Base-by-base conservation (phyloP, 92 coral and sea anemone species). In the Anthopleura xanthogrammica region DNA sequence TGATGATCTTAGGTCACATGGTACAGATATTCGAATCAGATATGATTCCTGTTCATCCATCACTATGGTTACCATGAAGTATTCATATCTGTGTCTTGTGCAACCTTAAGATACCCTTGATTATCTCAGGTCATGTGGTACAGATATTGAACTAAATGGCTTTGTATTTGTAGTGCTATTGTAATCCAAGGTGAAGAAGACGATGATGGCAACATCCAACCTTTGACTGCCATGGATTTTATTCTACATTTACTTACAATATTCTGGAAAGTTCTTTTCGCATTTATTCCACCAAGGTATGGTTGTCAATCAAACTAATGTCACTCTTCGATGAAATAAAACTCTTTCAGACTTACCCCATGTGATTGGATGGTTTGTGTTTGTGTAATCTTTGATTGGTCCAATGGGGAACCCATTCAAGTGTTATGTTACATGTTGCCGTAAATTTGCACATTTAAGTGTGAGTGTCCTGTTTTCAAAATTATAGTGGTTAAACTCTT, bases 251-350 rank as follows among this genome's bases (percentile, higher is more conserved):
- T 93, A 77, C 86, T 93, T n/a, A 93, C 97, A 13, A 83, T 93
- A 73, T 89, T 89, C 81, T 93, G 98, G 95, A 93, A 93, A 83
- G 93, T 93, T 81, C 89, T 93, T 20, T 93, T 93, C 57, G 91
- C 98, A 19, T 93, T 93, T 43, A 92, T 93, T 62, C 98, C 98
- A 7, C 95, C 96, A 77, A 92, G 96, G 96, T 92, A 77, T 48
- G 79, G 19, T 5, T 23, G 40, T 36, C 7, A 72, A 9, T 16
- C 41, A 16, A 68, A 68, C 74, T 29, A 12, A 17, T 16, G 19
- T 60, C 13, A 0, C 65, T 17, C 13, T 60, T 17, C 19, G 22
- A 29, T 29, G 36, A 29, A 29, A 29, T 29, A 29, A 29, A 29
- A 29, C 36, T 29, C 36, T 29, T 29, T 29, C 50, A 46, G 5